Evolutionary conservation across 2,113 vertebrate species (phyloP), one percentile per base, ranked within the genome.

Genomic region (Larimichthys crocea): DNA sequence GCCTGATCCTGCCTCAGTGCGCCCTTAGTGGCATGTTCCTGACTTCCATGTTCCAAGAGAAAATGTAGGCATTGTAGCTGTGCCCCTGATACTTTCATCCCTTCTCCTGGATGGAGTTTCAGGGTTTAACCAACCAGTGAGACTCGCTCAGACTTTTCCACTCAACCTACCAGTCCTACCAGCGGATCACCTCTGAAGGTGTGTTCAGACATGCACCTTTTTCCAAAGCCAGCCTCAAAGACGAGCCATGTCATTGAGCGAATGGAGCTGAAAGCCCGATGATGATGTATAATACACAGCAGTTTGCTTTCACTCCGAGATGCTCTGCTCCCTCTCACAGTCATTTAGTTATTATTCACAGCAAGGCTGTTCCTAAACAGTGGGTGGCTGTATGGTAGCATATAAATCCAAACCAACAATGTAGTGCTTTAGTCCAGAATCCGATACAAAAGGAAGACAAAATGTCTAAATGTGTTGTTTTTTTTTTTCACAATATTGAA

Each of bases 341-440:
- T 74, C 78, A 86, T 87, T 79, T 55, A 52, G 67, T 72, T 82
- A 46, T 84, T 79, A 82, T 80, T 82, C 84, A 50, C 79, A 70
- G 60, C n/a, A 5, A 22, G 72, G 6, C 56, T 56, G 70, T 46
- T 55, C 24, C 82, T 68, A 53, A 71, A 56, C 76, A 64, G 64
- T 1, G 49, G 73, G 65, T 9, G 66, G 20, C 80, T 71, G 42
- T 44, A 29, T 3, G 17, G 74, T 20, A 14, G 44, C 53, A 53
- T 52, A n/a, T 56, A 82, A 74, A 79, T 14, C 53, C 52, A 26
- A 67, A 48, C 11, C 57, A 61, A 76, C 60, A 78, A 29, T 61
- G 50, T 53, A 11, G 53, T 17, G 19, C 49, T 86, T 77, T 74
- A 44, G 80, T 90, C 4, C 14, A 4, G 5, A 22, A 77, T 86